phyloP scores from a whole-genome alignment of 2,113 vertebrate species.

The Chinchilla lanigera region DNA sequence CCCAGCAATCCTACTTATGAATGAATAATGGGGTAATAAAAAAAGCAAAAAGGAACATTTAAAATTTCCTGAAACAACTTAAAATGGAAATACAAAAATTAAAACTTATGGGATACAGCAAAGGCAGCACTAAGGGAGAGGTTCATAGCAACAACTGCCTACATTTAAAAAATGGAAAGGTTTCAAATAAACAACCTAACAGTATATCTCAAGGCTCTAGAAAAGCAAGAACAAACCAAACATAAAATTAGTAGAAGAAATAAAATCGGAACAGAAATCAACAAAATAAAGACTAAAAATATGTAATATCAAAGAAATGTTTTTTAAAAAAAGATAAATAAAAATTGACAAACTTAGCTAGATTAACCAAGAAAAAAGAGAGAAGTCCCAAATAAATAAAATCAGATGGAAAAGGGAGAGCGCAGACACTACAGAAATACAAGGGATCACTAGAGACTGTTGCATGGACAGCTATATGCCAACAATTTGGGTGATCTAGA shows the following conservation, averaged over 20 bases:
- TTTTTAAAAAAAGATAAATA: neutral
- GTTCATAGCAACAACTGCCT: neutral
- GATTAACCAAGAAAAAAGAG: neutral
- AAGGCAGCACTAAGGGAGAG: neutral
- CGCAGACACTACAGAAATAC: neutral
- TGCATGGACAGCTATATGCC: neutral
- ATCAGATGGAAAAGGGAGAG: neutral
- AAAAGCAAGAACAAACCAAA: neutral
- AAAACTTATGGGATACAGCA: neutral
- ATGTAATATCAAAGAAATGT: neutral
- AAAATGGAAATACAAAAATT: neutral
- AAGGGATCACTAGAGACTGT: neutral
- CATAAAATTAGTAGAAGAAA: neutral
- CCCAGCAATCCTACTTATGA: too few relatives aligned
- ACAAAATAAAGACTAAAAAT: neutral
- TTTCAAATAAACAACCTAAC: neutral
- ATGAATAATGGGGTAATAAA: neutral
- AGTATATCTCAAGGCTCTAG: neutral
- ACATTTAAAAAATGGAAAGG: neutral
- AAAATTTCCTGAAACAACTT: neutral
- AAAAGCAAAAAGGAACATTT: neutral
- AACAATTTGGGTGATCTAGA: neutral
- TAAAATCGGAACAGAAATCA: neutral
- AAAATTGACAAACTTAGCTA: neutral
- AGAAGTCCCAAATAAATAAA: neutral